A percentile compares a stretch with the other conserved stretches of the same genome.
Conservation (phyloP, 2,888 invertebrate genomes). For the Acleris literana region DNA sequence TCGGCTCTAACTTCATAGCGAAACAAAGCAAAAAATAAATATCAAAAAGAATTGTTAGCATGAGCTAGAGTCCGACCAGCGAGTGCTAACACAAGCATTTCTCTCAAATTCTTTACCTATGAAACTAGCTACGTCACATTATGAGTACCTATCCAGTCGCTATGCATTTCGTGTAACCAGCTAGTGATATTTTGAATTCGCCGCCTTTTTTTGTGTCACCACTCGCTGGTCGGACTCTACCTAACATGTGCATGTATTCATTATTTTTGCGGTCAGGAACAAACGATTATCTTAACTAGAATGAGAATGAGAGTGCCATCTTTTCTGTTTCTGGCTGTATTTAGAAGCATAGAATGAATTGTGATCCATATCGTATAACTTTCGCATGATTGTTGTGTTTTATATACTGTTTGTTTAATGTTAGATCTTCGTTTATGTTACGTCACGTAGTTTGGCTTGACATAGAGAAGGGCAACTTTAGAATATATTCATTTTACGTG, state of each 20-base stretch:
- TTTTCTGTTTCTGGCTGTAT: background rate
- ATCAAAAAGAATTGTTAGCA: background rate
- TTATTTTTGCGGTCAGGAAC: background rate
- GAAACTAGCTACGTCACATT: no score
- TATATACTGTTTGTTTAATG: conserved; percentile 23
- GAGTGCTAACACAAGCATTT: no score
- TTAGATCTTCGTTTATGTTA: conserved; percentile 12
- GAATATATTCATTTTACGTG: conserved; percentile 1
- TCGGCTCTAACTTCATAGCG: background rate
- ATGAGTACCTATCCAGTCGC: no score
- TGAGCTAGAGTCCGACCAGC: no score
- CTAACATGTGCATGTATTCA: conserved; percentile 2
- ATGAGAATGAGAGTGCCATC: background rate
- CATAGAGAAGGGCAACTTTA: background rate
- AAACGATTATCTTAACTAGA: background rate
- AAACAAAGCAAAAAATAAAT: background rate
- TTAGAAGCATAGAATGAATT: background rate
- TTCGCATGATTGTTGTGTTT: conserved; percentile 41
- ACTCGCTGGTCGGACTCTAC: no score
- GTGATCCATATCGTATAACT: conserved; percentile 1
- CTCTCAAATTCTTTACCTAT: no score
- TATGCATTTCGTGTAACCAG: no score
- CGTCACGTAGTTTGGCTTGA: background rate
- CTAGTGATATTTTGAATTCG: no score
- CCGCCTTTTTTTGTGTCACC: no score